Base-by-base conservation (phyloP, 2,113 vertebrate genomes). In the Pleuronectes platessa region DNA sequence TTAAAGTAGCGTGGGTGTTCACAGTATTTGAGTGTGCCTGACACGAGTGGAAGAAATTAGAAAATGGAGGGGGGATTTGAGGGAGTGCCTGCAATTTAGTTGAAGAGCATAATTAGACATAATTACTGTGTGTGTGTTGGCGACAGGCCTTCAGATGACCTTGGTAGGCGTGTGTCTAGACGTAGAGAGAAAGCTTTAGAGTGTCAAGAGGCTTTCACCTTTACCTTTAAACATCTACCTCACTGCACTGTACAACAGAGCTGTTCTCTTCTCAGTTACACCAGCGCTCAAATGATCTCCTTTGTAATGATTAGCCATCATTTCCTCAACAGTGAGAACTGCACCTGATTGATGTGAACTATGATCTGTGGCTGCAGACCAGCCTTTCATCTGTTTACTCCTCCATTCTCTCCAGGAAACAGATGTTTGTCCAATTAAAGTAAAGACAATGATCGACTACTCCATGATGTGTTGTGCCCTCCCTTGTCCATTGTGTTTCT, bases 51-150 rank as follows among this genome's bases (percentile, higher is more conserved):
- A 11, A 31, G 24, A 13, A 58, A 35, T 23, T 27, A 49, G 26
- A 61, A 49, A 71, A 4, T 56, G 47, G 14, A 45, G 31, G 23
- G 26, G 15, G 21, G 68, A 76, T 58, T 42, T 61, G 37, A 24
- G 68, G 64, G 56, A 69, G 64, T 74, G 63, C 18, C 77, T 61
- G 76, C 71, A 78, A 73, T 87, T 79, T 66, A 74, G 68, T 53
- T 81, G 55, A 81, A 81, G 27, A 78, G 60, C 68, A 63, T 79
- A 82, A 83, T 86, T 40, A 86, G 56, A 35, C 2, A 70, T 86
- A 90, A 90, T 82, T 40, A 77, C 61, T 40, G 79, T 54, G 58
- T 79, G 37, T 77, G 62, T 12, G 24, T 12, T 71, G 62, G 66
- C 0, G 0, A 54, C 45, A 12, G 45, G 42, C 55, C 49, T 35